Evolutionary conservation across 2,888 invertebrate genomes (phyloP).

Genomic region (Linyphia triangularis): DNA sequence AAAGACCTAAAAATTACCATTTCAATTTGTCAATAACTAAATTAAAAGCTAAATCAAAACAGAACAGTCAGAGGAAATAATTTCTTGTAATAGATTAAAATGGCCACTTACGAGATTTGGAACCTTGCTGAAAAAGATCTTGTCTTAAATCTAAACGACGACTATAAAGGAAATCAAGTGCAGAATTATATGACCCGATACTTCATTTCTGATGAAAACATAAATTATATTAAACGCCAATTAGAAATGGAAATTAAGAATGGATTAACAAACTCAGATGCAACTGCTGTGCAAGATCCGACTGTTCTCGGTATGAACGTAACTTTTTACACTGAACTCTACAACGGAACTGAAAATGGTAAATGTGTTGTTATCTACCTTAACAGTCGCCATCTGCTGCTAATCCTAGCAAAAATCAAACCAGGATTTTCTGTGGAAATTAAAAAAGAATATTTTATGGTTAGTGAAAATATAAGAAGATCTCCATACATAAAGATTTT

Average conservation of each 20-base stretch:
- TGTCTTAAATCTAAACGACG: neutral
- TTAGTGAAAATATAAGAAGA: constrained; percentile 29
- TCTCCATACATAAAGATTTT: constrained; percentile 58
- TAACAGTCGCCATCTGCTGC: constrained; percentile 12
- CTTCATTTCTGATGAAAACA: constrained; percentile 24
- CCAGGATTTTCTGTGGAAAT: constrained; percentile 51
- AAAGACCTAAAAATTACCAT: no score
- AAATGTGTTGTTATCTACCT: constrained; percentile 41
- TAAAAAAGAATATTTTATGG: constrained; percentile 23
- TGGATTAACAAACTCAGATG: constrained; percentile 8
- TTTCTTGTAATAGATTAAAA: no score
- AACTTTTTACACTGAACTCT: constrained; percentile 52
- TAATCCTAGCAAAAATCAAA: constrained; percentile 14
- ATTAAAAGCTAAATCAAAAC: no score
- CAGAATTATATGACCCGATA: constrained; percentile 26
- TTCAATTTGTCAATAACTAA: no score
- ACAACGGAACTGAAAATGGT: constrained; percentile 51
- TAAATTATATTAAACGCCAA: constrained; percentile 9
- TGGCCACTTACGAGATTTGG: neutral
- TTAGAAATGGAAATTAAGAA: constrained; percentile 42
- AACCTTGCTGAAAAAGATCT: neutral
- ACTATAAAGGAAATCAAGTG: constrained; percentile 1
- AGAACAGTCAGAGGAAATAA: no score
- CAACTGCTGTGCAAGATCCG: neutral
- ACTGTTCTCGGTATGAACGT: constrained; percentile 37